Evolutionary conservation across 2,113 vertebrate genomes (phyloP).

Genomic region (Nesogale talazaci): DNA sequence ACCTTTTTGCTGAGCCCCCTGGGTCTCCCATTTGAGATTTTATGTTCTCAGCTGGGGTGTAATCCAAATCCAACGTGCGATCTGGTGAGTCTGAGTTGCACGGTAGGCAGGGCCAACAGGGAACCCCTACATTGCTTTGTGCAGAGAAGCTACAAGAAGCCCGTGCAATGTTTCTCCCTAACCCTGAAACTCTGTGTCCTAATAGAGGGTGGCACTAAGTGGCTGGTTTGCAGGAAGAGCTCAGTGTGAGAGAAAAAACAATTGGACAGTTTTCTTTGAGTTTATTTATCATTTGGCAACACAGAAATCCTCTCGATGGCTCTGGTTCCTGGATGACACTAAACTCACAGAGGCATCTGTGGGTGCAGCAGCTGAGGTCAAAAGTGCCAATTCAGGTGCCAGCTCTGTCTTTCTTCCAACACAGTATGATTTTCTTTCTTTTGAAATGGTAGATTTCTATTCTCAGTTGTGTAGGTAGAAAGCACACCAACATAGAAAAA

Average conservation of each 20-base stretch:
- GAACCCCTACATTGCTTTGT: background rate
- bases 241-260: background rate
- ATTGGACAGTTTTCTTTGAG: background rate
- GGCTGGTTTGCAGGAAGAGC: background rate
- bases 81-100: conserved; percentile 14
- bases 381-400: background rate
- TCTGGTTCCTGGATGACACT: background rate
- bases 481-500: background rate
- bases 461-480: conserved; percentile 61
- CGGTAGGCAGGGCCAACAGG: background rate
- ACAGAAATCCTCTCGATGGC: conserved; percentile 3
- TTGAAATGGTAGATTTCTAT: conserved; percentile 65
- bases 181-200: conserved; percentile 3
- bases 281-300: conserved; percentile 8
- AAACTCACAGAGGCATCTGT: background rate
- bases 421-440: background rate
- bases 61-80: conserved; percentile 65
- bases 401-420: conserved; percentile 35
- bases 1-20: conserved; percentile 66
- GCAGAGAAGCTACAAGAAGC: background rate
- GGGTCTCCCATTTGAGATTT: conserved; percentile 65
- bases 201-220: background rate
- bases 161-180: background rate
- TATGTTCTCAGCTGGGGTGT: conserved; percentile 45
- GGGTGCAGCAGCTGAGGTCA: conserved; percentile 10